Base-by-base conservation (phyloP, 1,140 invertebrate genomes). In the Drosophila triauraria region DNA sequence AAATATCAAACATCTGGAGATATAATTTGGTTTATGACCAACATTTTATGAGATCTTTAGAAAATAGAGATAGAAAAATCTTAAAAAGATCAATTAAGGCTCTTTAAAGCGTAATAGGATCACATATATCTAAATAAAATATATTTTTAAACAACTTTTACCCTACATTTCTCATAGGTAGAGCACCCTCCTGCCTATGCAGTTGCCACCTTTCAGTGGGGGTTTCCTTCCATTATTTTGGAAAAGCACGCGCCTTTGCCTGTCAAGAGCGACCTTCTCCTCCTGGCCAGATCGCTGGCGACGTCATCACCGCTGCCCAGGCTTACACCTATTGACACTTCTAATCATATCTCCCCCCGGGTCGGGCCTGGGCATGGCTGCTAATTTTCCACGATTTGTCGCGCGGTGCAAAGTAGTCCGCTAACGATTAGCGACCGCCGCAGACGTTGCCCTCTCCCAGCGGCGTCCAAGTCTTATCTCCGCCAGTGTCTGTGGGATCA, bases 301-400 rank as follows among this genome's bases (percentile, higher is more conserved):
- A 61, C 75, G 74, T 78, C 75, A 75, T 71, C 74, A 50, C 57
- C 72, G 35, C 51, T 20, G 61, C 50, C 50, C 50, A 35, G 70
- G 42, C 58, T 82, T 54, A 74, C 80, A 84, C 59, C 65, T 88
- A 90, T 88, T 88, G 85, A 84, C 80, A 90, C 59, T 80, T 84
- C 77, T 88, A 87, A 87, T 87, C 84, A 87, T 87, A 87, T 87
- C 85, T 65, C 58, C 62, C 53, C 38, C 0, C 13, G 20, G 58
- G 60, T 54, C 72, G 68, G 72, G 75, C 69, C 53, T 57, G 44
- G 53, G 53, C 63, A 60, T 61, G 71, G 57, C 30, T 42, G 58
- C 47, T 76, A 81, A 74, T 51, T 47, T 70, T 71, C 35, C 46
- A 51, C 69, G 40, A 72, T 50, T 72, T 72, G 65, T 72, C 44